Evolutionary conservation across 2,888 invertebrate genomes (phyloP).

Genomic region (Doris montereyensis): DNA sequence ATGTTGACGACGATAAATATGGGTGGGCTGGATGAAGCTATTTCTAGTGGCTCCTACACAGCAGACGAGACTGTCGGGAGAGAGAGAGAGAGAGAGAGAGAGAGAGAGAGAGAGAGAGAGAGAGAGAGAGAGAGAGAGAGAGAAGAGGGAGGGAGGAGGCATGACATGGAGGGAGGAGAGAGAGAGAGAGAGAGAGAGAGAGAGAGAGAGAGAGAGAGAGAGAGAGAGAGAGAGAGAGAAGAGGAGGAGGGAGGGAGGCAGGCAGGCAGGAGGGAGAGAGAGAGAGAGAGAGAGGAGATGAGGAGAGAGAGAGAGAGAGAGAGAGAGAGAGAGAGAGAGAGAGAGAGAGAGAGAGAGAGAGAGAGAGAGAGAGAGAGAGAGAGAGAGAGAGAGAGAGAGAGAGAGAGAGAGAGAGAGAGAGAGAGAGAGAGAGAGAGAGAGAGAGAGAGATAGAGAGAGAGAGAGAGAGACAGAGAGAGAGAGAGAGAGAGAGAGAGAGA

Average conservation of each 20-base stretch:
- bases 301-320: background rate
- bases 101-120: too few relatives aligned
- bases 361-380: background rate
- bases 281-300: background rate
- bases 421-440: background rate
- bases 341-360: background rate
- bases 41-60: too few relatives aligned
- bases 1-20: too few relatives aligned
- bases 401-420: background rate
- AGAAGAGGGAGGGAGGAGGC: too few relatives aligned
- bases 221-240: slow-evolving; percentile 14
- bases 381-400: background rate
- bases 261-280: background rate
- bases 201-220: slow-evolving; percentile 20
- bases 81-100: too few relatives aligned
- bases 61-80: too few relatives aligned
- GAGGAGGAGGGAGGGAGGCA: background rate
- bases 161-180: background rate
- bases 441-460: background rate
- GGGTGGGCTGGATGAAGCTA: too few relatives aligned
- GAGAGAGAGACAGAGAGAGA: background rate
- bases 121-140: too few relatives aligned
- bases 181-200: slow-evolving; percentile 1
- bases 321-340: background rate
- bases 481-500: background rate